Evolutionary conservation across 1,140 invertebrate species (phyloP), one percentile per base, ranked within the genome.

Genomic region (Calosoma granatense): DNA sequence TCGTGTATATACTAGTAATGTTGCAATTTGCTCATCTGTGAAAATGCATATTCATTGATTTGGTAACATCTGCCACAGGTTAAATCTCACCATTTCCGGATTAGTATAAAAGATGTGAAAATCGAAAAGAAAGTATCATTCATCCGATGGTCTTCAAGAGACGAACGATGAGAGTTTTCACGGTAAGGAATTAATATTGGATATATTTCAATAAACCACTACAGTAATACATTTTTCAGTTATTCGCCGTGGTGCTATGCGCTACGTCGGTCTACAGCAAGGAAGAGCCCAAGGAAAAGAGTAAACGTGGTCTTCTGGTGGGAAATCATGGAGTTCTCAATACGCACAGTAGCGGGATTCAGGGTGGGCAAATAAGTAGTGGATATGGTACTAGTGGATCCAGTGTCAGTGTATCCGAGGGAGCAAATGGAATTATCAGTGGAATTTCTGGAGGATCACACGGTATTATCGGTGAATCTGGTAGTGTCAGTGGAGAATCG

Each of bases 301-400:
- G 52, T 11, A 62, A 62, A 55, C 53, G 61, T 12, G 61, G 61
- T 39, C 22, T 62, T 2, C 43, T 26, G 1, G 20, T 39, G 12
- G 23, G 57, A 11, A 58, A 57, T 2, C 53, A 59, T 56, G 61
- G 55, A 19, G 55, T 47, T 17, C 17, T 47, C 9, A 47, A 47
- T 17, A 47, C 41, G 6, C 41, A 47, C 41, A 20, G 51, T 39
- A n/a, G 23, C 20, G 22, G 53, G 14, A 51, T n/a, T 54, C 51
- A 20, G 41, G 59, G 19, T n/a, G 22, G 20, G 12, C 57, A 58
- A 14, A 36, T 20, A 58, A 56, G 20, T 39, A 54, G 51, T 12
- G 51, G 51, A 22, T 4, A 47, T 39, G 15, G 20, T 23, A 20
- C 26, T 12, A 23, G 26, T 54, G 57, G 57, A 14, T 55, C 53